A percentile compares a stretch with the other conserved stretches of the same genome.
These are phyloP conservation scores for Platygyra sinensis DNA, from an alignment of 64 coral and sea anemone species.

Conservation along the genomic window DNA sequence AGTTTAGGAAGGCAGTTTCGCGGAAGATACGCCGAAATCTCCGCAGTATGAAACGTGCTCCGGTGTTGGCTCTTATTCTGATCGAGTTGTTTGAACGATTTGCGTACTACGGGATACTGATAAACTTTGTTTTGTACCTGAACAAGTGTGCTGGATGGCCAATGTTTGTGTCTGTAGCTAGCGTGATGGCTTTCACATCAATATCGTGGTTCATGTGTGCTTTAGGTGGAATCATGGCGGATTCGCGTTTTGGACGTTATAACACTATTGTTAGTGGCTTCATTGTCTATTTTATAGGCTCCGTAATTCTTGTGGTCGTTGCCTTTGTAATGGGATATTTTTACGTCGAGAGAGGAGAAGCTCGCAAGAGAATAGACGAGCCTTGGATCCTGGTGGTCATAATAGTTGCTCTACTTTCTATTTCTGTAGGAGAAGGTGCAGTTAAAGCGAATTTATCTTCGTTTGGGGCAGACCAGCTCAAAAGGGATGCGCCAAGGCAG, in stretches of 20 bases:
- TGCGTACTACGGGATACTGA: slow-evolving; percentile 79
- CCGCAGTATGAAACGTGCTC: slow-evolving; percentile 64
- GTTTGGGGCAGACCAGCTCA: slow-evolving; percentile 88
- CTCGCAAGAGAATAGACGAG: slow-evolving; percentile 1
- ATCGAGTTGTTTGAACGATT: slow-evolving; percentile 86
- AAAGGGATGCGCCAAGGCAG: slow-evolving; percentile 45
- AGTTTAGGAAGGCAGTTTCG: slow-evolving; percentile 37
- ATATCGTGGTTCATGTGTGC: slow-evolving; percentile 89
- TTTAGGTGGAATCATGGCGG: slow-evolving; percentile 64
- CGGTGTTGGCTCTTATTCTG: slow-evolving; percentile 58
- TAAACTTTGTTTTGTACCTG: slow-evolving; percentile 81
- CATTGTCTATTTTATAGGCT: slow-evolving; percentile 75
- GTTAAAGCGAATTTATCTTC: slow-evolving; percentile 80
- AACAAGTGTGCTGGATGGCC: slow-evolving; percentile 73
- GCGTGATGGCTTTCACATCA: slow-evolving; percentile 68
- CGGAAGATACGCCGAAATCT: slow-evolving; percentile 34
- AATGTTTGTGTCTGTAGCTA: slow-evolving; percentile 67
- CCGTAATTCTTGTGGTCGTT: slow-evolving; percentile 54
- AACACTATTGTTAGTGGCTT: slow-evolving; percentile 77
- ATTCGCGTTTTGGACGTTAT: slow-evolving; percentile 86
- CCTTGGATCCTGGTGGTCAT: slow-evolving; percentile 55
- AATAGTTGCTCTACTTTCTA: slow-evolving; percentile 58
- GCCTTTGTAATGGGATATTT: slow-evolving; percentile 57
- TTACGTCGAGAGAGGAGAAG: slow-evolving; percentile 20
- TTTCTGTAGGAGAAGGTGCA: slow-evolving; percentile 78